Base-by-base conservation (phyloP, 2,797 vertebrate genomes). In the Amblyraja radiata region DNA sequence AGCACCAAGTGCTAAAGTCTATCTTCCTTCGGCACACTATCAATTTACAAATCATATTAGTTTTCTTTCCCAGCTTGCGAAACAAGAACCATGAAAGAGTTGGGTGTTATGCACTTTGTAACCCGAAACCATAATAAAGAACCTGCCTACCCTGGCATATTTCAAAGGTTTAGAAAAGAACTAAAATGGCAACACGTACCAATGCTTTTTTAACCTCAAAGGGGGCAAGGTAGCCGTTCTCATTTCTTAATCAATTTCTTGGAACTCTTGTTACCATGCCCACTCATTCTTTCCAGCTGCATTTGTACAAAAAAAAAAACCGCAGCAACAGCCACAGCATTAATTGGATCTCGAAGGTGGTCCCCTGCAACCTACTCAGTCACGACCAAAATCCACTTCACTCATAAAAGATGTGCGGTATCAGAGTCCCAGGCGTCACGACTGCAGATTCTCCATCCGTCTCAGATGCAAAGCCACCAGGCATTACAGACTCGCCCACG, bases 351-450 rank as follows among this genome's bases (percentile, higher is more conserved):
- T 91, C 36, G 9, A 39, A 74, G 90, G 84, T 88, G 84, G 68
- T 91, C 90, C 90, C 90, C 68, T 68, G 84, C 84, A 88, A 36
- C 68, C 90, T 91, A 74, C 39, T 91, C 80, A 93, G 96, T 96
- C 97, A 97, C 96, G 95, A 96, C 95, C 95, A 95, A 46, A 93
- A 93, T 94, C 86, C 68, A 91, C 90, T 91, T 91, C 90, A 91
- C 65, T 95, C 77, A 91, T 18, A 91, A 91, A 91, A 91, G 36
- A 91, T 32, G 90, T 10, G 36, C 90, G 74, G 39, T 61, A 74
- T 91, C 90, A 91, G 74, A 91, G 16, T 71, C 46, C n/a, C 90
- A 71, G 90, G 25, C 84, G 16, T 88, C 90, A 91, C 68, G 68
- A 91, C 39, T 74, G 18, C 68, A 71, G 65, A 71, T 74, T 91